Conservation (phyloP, 2,888 invertebrate species). For the Cynaeus angustus region DNA sequence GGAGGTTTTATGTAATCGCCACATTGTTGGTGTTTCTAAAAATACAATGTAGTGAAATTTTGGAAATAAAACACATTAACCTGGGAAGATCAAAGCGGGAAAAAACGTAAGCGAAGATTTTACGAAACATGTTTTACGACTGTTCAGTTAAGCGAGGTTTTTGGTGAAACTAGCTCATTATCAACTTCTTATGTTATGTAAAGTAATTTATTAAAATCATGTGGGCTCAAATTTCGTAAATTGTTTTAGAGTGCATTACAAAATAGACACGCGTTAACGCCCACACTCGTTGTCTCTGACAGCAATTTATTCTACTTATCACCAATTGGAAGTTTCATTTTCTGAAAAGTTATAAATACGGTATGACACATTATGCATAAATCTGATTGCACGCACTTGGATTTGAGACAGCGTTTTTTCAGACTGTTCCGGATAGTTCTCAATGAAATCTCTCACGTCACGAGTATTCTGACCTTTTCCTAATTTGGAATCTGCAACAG, state of each 20-base stretch:
- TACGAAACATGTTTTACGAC: neutral
- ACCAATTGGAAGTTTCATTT: slow-evolving; percentile 41
- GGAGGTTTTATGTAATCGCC: slow-evolving; percentile 5
- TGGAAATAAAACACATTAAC: slow-evolving; percentile 3
- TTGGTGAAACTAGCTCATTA: slow-evolving; percentile 40
- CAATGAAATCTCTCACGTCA: slow-evolving; percentile 32
- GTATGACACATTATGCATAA: slow-evolving; percentile 28
- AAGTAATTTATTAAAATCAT: slow-evolving; percentile 38
- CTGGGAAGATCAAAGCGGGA: slow-evolving; percentile 2
- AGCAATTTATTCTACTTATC: slow-evolving; percentile 45
- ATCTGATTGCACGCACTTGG: neutral
- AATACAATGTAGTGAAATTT: slow-evolving; percentile 2
- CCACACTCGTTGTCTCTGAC: slow-evolving; percentile 34
- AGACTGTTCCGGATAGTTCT: neutral
- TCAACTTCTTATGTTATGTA: slow-evolving; percentile 34
- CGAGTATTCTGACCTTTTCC: slow-evolving; percentile 40
- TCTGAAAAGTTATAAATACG: slow-evolving; percentile 30
- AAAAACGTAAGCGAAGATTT: slow-evolving; percentile 3
- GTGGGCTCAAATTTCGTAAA: slow-evolving; percentile 50
- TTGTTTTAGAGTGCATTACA: slow-evolving; percentile 45
- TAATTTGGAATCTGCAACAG: slow-evolving; percentile 26
- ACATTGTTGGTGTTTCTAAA: slow-evolving; percentile 11
- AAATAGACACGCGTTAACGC: slow-evolving; percentile 43
- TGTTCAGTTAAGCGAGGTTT: neutral
- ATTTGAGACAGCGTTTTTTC: neutral